These are phyloP conservation scores for Pseudeuparius sepicola DNA, from an alignment of 2,888 invertebrate species.

Conservation along the genomic window DNA sequence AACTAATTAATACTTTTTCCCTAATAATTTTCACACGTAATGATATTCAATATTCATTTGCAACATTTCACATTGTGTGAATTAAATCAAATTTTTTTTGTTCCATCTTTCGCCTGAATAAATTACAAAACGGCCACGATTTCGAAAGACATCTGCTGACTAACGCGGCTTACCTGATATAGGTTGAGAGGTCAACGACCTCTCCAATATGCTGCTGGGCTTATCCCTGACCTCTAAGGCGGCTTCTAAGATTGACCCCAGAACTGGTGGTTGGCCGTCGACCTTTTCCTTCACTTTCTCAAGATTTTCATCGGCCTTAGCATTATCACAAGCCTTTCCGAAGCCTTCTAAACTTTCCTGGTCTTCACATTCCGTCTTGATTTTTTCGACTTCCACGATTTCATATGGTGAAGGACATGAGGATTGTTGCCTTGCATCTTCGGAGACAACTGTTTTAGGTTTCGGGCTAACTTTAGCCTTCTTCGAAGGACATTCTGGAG, in stretches of 20 bases:
- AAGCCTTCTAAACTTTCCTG: constrained; percentile 18
- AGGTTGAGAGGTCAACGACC: constrained; percentile 34
- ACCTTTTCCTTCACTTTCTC: constrained; percentile 22
- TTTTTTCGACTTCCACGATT: constrained; percentile 25
- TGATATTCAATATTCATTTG: too few relatives aligned
- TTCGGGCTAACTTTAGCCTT: constrained; percentile 27
- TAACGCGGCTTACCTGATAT: constrained; percentile 21
- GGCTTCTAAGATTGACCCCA: constrained; percentile 36
- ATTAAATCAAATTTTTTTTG: too few relatives aligned
- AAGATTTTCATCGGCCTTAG: constrained; percentile 19
- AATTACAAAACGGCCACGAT: constrained; percentile 6
- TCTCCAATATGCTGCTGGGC: constrained; percentile 36
- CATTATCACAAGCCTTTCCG: constrained; percentile 26
- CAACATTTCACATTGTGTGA: too few relatives aligned
- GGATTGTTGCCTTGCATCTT: constrained; percentile 12
- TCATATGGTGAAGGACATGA: constrained; percentile 21
- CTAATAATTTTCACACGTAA: too few relatives aligned
- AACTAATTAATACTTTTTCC: too few relatives aligned
- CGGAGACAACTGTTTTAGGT: constrained; percentile 17
- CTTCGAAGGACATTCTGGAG: constrained; percentile 24
- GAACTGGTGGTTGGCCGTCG: constrained; percentile 27
- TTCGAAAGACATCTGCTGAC: neutral
- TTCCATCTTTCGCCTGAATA: too few relatives aligned
- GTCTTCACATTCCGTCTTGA: constrained; percentile 28
- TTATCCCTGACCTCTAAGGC: constrained; percentile 34